Base-by-base conservation (phyloP, 2,888 invertebrate genomes). In the Pristionchus mayeri region DNA sequence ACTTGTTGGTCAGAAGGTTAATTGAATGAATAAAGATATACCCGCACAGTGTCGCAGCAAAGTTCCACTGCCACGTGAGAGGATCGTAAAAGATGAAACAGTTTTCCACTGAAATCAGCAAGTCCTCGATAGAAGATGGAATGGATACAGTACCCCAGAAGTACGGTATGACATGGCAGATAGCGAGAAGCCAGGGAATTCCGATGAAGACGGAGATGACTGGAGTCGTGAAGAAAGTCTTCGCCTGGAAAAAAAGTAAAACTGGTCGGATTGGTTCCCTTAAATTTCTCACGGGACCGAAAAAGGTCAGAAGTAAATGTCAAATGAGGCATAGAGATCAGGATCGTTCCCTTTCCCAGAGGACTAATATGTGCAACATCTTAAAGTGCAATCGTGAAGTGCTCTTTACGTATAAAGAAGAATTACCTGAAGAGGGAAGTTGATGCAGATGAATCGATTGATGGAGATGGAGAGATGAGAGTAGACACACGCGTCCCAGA, bases 401-500 rank as follows among this genome's bases (percentile, higher is more conserved):
- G 44, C 44, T 44, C 13, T 44, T 13, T 9, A 6, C 13, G 6
- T 44, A 13, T 9, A 13, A 44, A 44, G 44, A 44, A 44, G 44
- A 48, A 54, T 50, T 21, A 86, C 88, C 82, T 85, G 85, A 18
- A 86, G 67, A 1, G 88, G 88, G 63, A 87, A 86, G 16, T 86
- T 84, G 30, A 89, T 89, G 6, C 88, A 86, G 0, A 87, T 80
- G 52, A 87, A 87, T 16, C 89, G 87, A 76, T 89, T 89, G 54
- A 87, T 67, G 0, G 89, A 87, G 67, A 89, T 88, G 9, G 87
- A 86, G 16, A 89, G 76, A 84, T 89, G 89, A 0, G 89, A 88
- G 84, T 89, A 89, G 27, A 87, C 87, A 80, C 89, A 88, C 3
- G 87, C 89, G 85, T 89, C 86, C 89, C 89, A 89, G 84, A 87